phyloP scores from a whole-genome alignment of 2,797 vertebrate genomes.

The Discoglossus pictus region DNA sequence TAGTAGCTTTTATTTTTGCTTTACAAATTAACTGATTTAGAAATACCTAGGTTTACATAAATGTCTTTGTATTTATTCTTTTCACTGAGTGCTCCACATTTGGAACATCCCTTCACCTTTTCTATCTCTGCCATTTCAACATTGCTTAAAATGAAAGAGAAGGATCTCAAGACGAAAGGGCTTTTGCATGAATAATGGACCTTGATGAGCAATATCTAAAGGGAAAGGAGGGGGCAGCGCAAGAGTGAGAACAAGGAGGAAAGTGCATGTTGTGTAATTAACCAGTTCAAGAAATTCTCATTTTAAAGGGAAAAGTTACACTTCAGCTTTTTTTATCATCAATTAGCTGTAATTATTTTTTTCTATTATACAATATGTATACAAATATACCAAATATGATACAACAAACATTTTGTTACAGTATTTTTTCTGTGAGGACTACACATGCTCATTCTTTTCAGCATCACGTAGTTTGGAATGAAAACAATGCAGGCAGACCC shows the following conservation, averaged over 20 bases:
- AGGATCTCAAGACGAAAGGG: slow-evolving; percentile 33
- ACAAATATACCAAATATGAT: no score
- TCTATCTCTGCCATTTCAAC: slow-evolving; percentile 22
- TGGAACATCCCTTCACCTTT: slow-evolving; percentile 12
- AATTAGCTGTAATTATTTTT: no score
- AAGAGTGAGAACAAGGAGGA: slow-evolving; percentile 1
- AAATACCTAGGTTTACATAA: slow-evolving; percentile 4
- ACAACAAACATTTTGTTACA: no score
- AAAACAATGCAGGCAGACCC: no score
- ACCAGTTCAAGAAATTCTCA: not conserved
- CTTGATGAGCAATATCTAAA: slow-evolving; percentile 45
- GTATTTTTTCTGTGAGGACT: no score
- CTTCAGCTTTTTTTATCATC: no score
- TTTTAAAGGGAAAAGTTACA: slow-evolving; percentile 20
- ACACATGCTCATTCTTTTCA: no score
- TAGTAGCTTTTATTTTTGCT: no score
- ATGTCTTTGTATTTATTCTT: not conserved
- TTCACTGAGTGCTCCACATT: not conserved
- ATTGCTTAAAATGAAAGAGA: slow-evolving; percentile 32
- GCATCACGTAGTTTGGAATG: no score
- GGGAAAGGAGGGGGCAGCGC: slow-evolving; percentile 1
- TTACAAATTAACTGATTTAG: no score
- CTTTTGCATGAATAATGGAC: slow-evolving; percentile 48
- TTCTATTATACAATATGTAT: no score
- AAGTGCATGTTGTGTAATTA: slow-evolving; percentile 17